Base-by-base conservation (phyloP, 1,140 invertebrate species). In the Amyelois transitella region DNA sequence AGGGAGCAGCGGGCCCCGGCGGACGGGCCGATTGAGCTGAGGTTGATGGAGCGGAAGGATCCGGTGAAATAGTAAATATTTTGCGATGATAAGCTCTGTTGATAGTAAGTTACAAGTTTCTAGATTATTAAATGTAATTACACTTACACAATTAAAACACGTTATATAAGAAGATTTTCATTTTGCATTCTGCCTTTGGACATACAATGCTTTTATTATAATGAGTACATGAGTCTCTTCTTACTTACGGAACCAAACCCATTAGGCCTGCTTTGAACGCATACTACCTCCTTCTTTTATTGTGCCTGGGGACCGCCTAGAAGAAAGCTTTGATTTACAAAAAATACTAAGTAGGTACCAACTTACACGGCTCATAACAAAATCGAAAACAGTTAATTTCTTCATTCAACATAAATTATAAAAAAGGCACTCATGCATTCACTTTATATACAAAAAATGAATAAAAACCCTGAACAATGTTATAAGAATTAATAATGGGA, bases 1-100 rank as follows among this genome's bases (percentile, higher is more conserved):
- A 73, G 92, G 48, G 89, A 94, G 68, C 60, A 89, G 44, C 51
- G 43, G n/a, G n/a, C n/a, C 18, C 14, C 19, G 18, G 20, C 12
- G 2, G 18, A 20, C 12, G 32, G 17, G 6, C 32, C 32, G 2
- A 1, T 38, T 1, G 32, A 38, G 12, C 1, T 28, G 25, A 12
- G 8, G n/a, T 14, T 38, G 2, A 1, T 38, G 1, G 12, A n/a
- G 6, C n/a, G 32, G n/a, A 38, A n/a, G 12, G 12, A 38, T 14
- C 7, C 7, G 7, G n/a, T 4, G 17, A 1, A 38, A 14, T 38
- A 2, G 25, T 28, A 28, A 5, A 28, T 4, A 28, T 6, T 28
- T 28, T 28, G 25, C 25, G 12, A 28, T 28, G 7, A 10, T 38
- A 2, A 3, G 17, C n/a, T 2, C 1, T 2, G 32, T 38, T 38